Percentiles rank a stretch among this genome's conserved stretches.
Conservation (phyloP, 2,113 vertebrate species). For the Chaetops frenatus region DNA sequence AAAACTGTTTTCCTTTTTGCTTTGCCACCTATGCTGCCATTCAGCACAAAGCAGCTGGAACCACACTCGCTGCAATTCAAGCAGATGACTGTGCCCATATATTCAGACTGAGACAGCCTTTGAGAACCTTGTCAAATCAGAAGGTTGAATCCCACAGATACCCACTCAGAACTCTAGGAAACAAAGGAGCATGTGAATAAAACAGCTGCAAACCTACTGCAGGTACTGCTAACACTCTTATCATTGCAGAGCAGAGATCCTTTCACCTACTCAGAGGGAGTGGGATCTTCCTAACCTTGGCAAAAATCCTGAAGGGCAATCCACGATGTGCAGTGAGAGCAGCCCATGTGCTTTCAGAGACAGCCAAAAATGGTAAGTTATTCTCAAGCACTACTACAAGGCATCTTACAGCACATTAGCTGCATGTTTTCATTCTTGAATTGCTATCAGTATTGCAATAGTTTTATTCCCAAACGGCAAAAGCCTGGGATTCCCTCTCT, state of each 20-base stretch:
- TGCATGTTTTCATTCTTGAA: neutral
- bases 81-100: neutral
- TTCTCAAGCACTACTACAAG: neutral
- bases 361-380: slow-evolving; percentile 80
- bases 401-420: neutral
- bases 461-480: neutral
- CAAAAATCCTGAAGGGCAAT: slow-evolving; percentile 68
- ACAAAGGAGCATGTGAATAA: neutral
- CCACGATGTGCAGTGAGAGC: slow-evolving; percentile 71
- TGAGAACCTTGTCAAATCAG: neutral
- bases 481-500: neutral
- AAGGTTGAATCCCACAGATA: neutral
- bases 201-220: neutral
- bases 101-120: neutral
- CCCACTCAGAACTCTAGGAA: neutral
- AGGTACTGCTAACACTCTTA: neutral
- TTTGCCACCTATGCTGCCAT: neutral
- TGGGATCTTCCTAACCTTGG: slow-evolving; percentile 72
- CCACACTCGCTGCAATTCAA: neutral
- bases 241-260: slow-evolving; percentile 73
- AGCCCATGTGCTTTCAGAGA: slow-evolving; percentile 80
- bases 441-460: neutral
- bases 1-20: neutral
- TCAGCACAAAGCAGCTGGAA: neutral
- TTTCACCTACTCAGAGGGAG: slow-evolving; percentile 67